Percentiles rank a stretch among this genome's conserved stretches.
phyloP scores from a whole-genome alignment of 2,797 vertebrate genomes.

The Miichthys miiuy region DNA sequence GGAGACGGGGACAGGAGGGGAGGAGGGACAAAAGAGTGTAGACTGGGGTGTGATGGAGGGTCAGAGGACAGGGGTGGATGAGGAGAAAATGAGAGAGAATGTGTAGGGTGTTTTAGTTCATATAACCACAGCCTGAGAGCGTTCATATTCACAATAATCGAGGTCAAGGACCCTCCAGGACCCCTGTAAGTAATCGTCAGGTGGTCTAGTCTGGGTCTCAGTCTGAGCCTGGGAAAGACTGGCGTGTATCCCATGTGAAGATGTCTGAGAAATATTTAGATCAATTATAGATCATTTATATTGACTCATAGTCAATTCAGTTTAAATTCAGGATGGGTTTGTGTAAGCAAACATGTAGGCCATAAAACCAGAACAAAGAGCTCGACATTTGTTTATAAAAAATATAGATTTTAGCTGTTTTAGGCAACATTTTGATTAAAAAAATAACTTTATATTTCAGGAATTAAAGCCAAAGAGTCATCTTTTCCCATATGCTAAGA shows the following conservation, averaged over 20 bases:
- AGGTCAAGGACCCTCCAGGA: slow-evolving; percentile 52
- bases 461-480: too few relatives aligned
- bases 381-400: too few relatives aligned
- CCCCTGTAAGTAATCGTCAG: slow-evolving; percentile 42
- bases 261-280: slow-evolving; percentile 8
- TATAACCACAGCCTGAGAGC: slow-evolving; percentile 34
- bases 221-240: slow-evolving; percentile 55
- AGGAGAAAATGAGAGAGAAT: slow-evolving; percentile 23
- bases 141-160: slow-evolving; percentile 33
- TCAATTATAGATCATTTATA: background rate
- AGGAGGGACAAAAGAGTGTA: slow-evolving; percentile 35
- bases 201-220: slow-evolving; percentile 39
- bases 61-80: slow-evolving; percentile 22
- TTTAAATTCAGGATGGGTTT: too few relatives aligned
- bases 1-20: slow-evolving; percentile 18
- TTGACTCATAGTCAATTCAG: too few relatives aligned
- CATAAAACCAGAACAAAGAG: too few relatives aligned
- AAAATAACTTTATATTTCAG: too few relatives aligned
- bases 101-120: slow-evolving; percentile 36
- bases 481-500: too few relatives aligned
- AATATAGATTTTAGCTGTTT: too few relatives aligned
- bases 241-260: background rate
- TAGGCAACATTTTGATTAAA: too few relatives aligned
- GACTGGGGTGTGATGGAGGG: slow-evolving; percentile 21
- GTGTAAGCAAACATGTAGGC: too few relatives aligned